Evolutionary conservation across 1,140 invertebrate species (phyloP), one percentile per base, ranked within the genome.

Genomic region (Anastatus disparis): DNA sequence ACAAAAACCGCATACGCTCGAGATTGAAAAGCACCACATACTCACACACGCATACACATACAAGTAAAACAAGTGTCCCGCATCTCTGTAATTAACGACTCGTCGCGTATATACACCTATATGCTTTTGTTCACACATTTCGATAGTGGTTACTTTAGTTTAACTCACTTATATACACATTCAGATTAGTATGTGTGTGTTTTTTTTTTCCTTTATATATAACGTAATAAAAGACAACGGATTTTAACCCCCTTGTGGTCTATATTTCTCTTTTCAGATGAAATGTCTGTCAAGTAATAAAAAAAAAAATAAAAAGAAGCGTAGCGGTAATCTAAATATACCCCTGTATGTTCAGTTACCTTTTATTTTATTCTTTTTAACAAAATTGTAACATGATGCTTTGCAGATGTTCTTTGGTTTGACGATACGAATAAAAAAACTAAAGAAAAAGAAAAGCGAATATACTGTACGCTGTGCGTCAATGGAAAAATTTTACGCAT

Each of bases 21-120:
- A n/a, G 26, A 50, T 50, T 50, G 22, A 22, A 50, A 50, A 50
- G 46, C 17, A n/a, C n/a, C n/a, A n/a, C n/a, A n/a, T n/a, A n/a
- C n/a, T n/a, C n/a, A n/a, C n/a, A n/a, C n/a, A n/a, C 17, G 46
- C 46, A 50, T n/a, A n/a, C n/a, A n/a, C n/a, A n/a, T n/a, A n/a
- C n/a, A n/a, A n/a, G 46, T 24, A 15, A 50, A 50, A 50, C 46
- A 50, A 50, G 22, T 50, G 46, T 50, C 46, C 46, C 46, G 46
- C 46, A 50, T 50, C 46, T 50, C 46, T 35, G 55, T 58, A 58
- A 58, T 58, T 58, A 58, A 42, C 55, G 35, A 15, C 20, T 2
- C 13, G n/a, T n/a, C n/a, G n/a, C 20, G 9, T 20, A 4, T 52
- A 26, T 2, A 12, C 53, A 35, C 20, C 15, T 35, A 24, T 27